Evolutionary conservation across 2,797 vertebrate genomes (phyloP).

Genomic region (Sitta carolinensis): DNA sequence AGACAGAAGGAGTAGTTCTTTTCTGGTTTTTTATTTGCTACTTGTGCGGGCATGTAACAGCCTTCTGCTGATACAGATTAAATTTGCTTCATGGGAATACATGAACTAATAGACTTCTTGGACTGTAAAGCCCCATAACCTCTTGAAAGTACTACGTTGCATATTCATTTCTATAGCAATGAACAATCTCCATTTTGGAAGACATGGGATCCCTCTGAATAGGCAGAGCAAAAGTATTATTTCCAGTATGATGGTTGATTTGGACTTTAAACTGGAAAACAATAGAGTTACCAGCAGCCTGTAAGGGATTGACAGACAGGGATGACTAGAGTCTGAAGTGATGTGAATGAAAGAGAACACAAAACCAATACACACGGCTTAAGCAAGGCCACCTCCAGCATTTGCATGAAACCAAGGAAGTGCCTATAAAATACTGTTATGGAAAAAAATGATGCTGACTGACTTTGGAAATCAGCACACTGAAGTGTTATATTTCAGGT

Average conservation of each 20-base stretch:
- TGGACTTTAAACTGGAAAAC: neutral
- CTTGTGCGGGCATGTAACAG: neutral
- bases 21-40: neutral
- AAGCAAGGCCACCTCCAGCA: neutral
- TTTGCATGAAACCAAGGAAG: neutral
- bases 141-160: neutral
- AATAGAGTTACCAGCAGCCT: neutral
- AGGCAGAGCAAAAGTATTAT: neutral
- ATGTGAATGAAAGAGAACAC: neutral
- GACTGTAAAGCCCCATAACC: neutral
- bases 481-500: neutral
- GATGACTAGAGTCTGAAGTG: neutral
- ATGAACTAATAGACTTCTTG: neutral
- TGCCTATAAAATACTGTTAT: neutral
- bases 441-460: neutral
- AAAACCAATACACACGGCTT: neutral
- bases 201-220: neutral
- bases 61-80: neutral
- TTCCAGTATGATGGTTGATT: neutral
- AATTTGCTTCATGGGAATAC: rapidly evolving
- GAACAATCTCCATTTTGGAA: neutral
- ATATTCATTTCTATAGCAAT: neutral
- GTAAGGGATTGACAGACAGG: neutral
- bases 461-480: neutral
- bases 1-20: neutral